Evolutionary conservation across 2,797 vertebrate species (phyloP), one percentile per base, ranked within the genome.

Genomic region (Pteropus rufus): DNA sequence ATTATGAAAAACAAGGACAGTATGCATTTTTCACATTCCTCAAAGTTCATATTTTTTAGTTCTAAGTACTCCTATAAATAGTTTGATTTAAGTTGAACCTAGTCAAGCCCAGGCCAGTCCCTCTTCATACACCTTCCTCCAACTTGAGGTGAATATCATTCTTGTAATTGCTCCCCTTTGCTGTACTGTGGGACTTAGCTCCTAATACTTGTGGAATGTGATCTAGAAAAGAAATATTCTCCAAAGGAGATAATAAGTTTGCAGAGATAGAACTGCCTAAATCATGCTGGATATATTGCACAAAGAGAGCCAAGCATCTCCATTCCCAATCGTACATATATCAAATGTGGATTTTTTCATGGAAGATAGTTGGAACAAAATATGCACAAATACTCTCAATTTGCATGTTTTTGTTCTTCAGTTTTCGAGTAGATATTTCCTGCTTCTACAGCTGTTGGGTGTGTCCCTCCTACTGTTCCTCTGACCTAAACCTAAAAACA

Each of bases 381-480:
- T 26, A 24, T 10, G 3, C 58, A 39, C 65, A 89, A 60, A 44
- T 52, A 56, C 34, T 64, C 54, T 69, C 39, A 56, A 58, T 52
- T 56, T 92, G 73, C 36, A 24, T 79, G 64, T 67, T 90, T 96
- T 76, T 81, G 80, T 81, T 29, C n/a, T 92, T 95, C 19, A n/a
- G 94, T 93, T 93, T 91, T 52, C 44, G 39, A 44, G 46, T 86
- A 76, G 72, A 64, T 82, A 9, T 93, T 98, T 97, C 92, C 92
- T 97, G 85, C 76, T 93, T 94, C 67, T 91, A 80, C 88, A 95
- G 95, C 92, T 95, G 92, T 82, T 96, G 96, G 97, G 96, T 91
- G 96, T 97, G 95, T 95, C 82, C 76, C 56, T 90, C 34, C 44
- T 87, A 52, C 81, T 92, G 88, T 94, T 97, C 60, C 91, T 92